Base-by-base conservation (phyloP, 53 echinoderm and acorn worm species). In the Echinometra lucunter region DNA sequence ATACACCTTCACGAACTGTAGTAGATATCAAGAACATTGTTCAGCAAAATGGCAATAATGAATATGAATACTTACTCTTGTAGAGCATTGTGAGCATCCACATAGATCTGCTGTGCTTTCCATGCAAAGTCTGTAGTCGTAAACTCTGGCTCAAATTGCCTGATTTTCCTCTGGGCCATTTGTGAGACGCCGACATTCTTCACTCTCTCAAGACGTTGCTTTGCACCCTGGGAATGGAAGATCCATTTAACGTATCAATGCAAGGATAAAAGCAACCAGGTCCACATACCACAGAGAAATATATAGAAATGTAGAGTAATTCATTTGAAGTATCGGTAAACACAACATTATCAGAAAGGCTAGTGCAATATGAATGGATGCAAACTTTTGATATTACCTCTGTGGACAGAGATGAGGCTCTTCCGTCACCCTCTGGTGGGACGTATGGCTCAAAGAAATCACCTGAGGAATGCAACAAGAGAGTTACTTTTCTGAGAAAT, bases 401-500 rank as follows among this genome's bases (percentile, higher is more conserved):
- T 92, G 96, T 95, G 74, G 97, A 95, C 6, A 98, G 89, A 23
- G 97, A 92, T 72, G 97, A 96, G 9, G 97, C 97, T 95, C 92
- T 98, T 30, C 98, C 98, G 95, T 98, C 98, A 23, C 98, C 98
- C 78, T 98, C 97, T 58, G 98, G 98, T 40, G 98, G 98, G 18
- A 98, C 95, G 57, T 98, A 98, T 3, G 97, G 96, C 93, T 98
- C 97, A 97, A 97, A 98, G 82, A 98, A 96, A 95, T 97, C 97
- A 75, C 97, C 98, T 98, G 89, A 78, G 42, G 40, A 78, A 6
- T 4, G 42, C 4, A 78, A 42, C 6, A 78, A 78, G 5, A 78
- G 18, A 78, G 4, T 40, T 15, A 78, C 42, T 18, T 40, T 17
- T 6, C 42, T 38, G 6, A 78, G 18, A 78, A 40, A 69, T 69